Conservation (phyloP, 1,140 invertebrate genomes). For the Drosophila suzukii region DNA sequence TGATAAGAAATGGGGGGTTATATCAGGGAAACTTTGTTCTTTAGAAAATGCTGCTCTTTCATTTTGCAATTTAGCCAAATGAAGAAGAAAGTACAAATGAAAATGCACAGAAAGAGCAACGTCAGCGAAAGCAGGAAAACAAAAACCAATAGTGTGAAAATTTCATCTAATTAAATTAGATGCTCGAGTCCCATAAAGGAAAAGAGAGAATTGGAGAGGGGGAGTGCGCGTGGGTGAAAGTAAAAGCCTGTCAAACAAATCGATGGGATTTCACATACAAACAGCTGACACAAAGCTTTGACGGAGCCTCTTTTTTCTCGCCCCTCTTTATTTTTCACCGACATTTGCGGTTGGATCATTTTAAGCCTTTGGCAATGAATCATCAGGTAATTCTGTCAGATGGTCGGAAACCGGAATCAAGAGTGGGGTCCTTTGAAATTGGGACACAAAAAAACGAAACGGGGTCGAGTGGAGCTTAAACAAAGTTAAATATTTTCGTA, state of each 20-base stretch:
- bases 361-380: conserved; percentile 26
- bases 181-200: conserved; percentile 39
- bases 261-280: conserved; percentile 57
- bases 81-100: conserved; percentile 4
- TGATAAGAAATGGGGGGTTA: background rate
- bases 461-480: background rate
- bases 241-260: conserved; percentile 77
- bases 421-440: conserved; percentile 2
- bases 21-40: background rate
- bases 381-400: conserved; percentile 25
- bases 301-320: conserved; percentile 2
- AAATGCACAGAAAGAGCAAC: conserved; percentile 7
- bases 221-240: conserved; percentile 29
- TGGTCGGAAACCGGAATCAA: background rate
- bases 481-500: too few relatives aligned
- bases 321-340: background rate
- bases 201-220: background rate
- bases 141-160: conserved; percentile 61
- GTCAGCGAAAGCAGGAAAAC: conserved; percentile 13
- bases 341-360: conserved; percentile 23
- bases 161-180: conserved; percentile 74
- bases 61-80: background rate
- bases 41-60: conserved; percentile 4
- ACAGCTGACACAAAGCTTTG: conserved; percentile 40
- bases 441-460: background rate